A percentile compares a stretch with the other conserved stretches of the same genome.
Conservation (phyloP, 1,140 invertebrate genomes). For the Sinella curviseta region DNA sequence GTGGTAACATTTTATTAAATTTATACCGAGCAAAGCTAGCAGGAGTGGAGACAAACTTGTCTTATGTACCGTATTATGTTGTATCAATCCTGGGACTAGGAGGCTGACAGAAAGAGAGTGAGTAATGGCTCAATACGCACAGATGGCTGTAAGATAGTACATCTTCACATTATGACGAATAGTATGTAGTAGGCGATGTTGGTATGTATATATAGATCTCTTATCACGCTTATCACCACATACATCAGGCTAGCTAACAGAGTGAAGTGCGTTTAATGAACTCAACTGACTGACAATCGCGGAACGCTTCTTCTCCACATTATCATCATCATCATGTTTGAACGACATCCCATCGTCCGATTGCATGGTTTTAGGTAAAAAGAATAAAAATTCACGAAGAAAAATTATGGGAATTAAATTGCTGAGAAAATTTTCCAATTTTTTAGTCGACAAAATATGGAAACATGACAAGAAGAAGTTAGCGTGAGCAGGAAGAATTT, state of each 20-base stretch:
- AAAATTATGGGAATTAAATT: slow-evolving; percentile 17
- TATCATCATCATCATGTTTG: neutral
- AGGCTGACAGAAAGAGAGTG: neutral
- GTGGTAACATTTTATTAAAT: neutral
- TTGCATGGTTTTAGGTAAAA: neutral
- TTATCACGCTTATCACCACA: slow-evolving; percentile 9
- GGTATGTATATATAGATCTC: neutral
- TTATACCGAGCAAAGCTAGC: neutral
- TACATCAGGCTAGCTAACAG: neutral
- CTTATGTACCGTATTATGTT: no score
- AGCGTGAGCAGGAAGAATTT: slow-evolving; percentile 3
- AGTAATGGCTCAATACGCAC: slow-evolving; percentile 2
- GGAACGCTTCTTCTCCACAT: neutral
- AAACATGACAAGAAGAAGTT: slow-evolving; percentile 12
- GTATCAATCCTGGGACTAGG: neutral
- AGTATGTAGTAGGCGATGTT: neutral
- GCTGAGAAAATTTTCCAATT: slow-evolving; percentile 15
- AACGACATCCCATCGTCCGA: neutral
- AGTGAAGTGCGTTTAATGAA: slow-evolving; percentile 23
- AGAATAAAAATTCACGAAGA: neutral
- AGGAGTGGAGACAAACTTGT: neutral
- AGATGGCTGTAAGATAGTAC: neutral
- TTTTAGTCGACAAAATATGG: slow-evolving; percentile 21
- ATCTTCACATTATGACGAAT: neutral
- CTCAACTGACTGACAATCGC: slow-evolving; percentile 11